Conservation (phyloP, 1,140 invertebrate species). For the Leptopilina clavipes region DNA sequence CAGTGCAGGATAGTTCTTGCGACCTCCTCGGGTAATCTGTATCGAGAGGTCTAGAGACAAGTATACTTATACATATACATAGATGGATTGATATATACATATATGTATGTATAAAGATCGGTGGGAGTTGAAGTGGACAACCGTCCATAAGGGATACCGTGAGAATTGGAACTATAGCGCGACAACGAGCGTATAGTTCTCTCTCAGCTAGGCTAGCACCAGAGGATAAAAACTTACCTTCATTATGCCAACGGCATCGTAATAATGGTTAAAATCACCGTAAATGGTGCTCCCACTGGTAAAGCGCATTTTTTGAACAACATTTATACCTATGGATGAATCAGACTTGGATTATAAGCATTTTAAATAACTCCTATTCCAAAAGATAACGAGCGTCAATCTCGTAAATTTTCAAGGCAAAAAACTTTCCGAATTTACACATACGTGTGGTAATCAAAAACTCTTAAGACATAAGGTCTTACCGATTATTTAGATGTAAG, state of each 20-base stretch:
- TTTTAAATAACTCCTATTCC: conserved; percentile 23
- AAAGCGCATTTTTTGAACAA: conserved; percentile 29
- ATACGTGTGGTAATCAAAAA: conserved; percentile 4
- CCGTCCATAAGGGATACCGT: conserved; percentile 60
- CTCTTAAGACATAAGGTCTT: not conserved
- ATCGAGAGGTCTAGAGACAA: conserved; percentile 34
- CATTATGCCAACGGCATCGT: conserved; percentile 63
- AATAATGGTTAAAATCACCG: conserved; percentile 64
- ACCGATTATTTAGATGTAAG: too few relatives aligned
- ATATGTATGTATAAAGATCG: not conserved
- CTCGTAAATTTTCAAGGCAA: conserved; percentile 31
- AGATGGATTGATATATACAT: not conserved
- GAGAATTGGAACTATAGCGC: conserved; percentile 62
- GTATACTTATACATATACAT: conserved; percentile 2
- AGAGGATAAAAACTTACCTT: conserved; percentile 61
- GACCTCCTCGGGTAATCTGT: conserved; percentile 29
- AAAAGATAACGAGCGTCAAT: conserved; percentile 21
- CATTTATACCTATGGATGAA: conserved; percentile 13
- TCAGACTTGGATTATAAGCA: conserved; percentile 25
- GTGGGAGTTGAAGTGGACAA: conserved; percentile 37
- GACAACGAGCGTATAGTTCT: conserved; percentile 38
- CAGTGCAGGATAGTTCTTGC: conserved; percentile 33
- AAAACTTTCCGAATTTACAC: conserved; percentile 1
- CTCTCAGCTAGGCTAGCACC: conserved; percentile 50
- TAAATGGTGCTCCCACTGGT: conserved; percentile 56